A percentile compares a stretch with the other conserved stretches of the same genome.
Evolutionary conservation across 2,113 vertebrate species (phyloP).

Genomic region (Rhinolophus sinicus): DNA sequence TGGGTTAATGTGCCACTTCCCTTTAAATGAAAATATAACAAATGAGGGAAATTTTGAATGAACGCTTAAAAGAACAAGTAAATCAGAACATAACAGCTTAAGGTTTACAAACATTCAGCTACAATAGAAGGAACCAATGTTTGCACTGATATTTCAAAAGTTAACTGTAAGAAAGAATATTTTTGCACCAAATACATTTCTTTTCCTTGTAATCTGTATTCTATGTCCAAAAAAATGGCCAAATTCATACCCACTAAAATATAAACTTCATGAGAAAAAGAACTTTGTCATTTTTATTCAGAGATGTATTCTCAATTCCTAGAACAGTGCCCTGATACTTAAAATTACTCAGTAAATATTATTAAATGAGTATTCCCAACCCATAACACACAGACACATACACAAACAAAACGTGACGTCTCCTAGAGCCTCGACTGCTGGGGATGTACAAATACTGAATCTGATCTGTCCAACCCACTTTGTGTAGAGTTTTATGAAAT

Average conservation of each 20-base stretch:
- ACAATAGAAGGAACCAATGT: rapidly evolving
- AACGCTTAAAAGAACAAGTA: neutral
- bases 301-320: neutral
- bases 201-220: neutral
- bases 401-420: rapidly evolving
- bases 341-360: neutral
- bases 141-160: neutral
- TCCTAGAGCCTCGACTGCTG: neutral
- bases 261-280: neutral
- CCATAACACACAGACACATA: rapidly evolving
- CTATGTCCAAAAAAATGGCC: neutral
- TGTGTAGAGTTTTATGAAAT: no score
- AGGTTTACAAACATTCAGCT: no score
- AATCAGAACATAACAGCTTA: neutral
- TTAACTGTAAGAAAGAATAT: neutral
- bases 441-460: neutral
- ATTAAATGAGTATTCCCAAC: rapidly evolving
- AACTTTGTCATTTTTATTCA: neutral
- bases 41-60: neutral
- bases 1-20: neutral
- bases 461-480: rapidly evolving
- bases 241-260: rapidly evolving
- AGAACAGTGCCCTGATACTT: no score
- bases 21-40: neutral
- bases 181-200: neutral